phyloP scores from a whole-genome alignment of 2,888 invertebrate genomes.

The Cabera pusaria region DNA sequence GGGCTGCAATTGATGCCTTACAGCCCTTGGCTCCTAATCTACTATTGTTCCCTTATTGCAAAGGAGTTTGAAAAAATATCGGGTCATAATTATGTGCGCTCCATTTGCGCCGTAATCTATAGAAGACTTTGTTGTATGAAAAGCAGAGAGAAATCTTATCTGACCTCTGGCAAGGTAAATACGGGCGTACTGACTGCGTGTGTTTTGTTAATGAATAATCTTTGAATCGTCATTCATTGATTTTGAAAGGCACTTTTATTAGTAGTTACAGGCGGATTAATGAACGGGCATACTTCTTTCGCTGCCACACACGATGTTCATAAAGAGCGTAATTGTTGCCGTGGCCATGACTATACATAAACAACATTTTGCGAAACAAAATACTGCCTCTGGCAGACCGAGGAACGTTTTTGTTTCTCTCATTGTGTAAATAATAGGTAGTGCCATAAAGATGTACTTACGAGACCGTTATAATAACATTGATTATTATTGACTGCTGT shows the following conservation, averaged over 20 bases:
- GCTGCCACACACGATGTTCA: conserved; percentile 47
- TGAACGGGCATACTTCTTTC: conserved; percentile 32
- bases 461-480: background rate
- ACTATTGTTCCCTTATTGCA: too few species aligned
- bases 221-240: conserved; percentile 23
- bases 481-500: too few species aligned
- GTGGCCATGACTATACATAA: conserved; percentile 13
- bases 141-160: conserved; percentile 16
- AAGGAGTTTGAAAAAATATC: too few species aligned
- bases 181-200: conserved; percentile 43
- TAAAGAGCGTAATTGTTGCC: conserved; percentile 37
- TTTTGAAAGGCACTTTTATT: conserved; percentile 23
- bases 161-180: conserved; percentile 35
- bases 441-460: conserved; percentile 3
- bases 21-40: too few species aligned
- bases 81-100: too few species aligned
- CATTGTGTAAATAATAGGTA: conserved; percentile 14
- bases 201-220: conserved; percentile 15
- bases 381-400: conserved; percentile 11
- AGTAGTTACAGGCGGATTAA: conserved; percentile 33
- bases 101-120: conserved; percentile 4
- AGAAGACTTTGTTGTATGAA: conserved; percentile 12
- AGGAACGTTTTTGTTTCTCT: conserved; percentile 10
- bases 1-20: too few species aligned
- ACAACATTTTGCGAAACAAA: conserved; percentile 19